These are phyloP conservation scores for Orchestes rusci DNA, from an alignment of 2,888 invertebrate species.

Conservation along the genomic window DNA sequence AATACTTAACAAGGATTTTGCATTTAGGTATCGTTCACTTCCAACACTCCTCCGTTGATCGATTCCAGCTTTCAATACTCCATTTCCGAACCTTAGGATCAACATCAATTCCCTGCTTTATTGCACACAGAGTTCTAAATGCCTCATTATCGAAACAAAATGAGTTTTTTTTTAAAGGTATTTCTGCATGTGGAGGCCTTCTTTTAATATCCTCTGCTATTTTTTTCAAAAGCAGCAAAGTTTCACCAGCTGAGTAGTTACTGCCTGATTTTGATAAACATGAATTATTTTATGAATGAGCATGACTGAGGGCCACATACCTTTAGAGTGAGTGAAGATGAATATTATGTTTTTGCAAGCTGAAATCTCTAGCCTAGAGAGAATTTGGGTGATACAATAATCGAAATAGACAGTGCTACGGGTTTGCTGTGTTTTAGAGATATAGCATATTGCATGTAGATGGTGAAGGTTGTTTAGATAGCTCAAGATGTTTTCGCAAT, in stretches of 20 bases:
- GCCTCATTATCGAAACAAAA: conserved; percentile 40
- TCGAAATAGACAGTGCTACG: conserved; percentile 35
- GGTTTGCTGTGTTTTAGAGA: conserved; percentile 35
- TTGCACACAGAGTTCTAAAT: conserved; percentile 36
- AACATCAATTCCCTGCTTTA: conserved; percentile 30
- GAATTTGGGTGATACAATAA: conserved; percentile 37
- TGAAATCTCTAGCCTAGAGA: conserved; percentile 38
- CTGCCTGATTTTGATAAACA: too few relatives aligned
- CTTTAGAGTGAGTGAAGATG: conserved; percentile 37
- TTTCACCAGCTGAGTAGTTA: conserved; percentile 18
- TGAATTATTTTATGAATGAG: too few relatives aligned
- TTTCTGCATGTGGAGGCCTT: conserved; percentile 30
- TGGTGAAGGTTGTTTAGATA: conserved; percentile 34
- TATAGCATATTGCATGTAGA: conserved; percentile 37
- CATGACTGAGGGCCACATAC: too few relatives aligned
- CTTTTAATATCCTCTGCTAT: conserved; percentile 30
- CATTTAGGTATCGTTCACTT: too few relatives aligned
- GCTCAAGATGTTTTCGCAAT: conserved; percentile 35
- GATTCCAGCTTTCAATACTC: conserved; percentile 30
- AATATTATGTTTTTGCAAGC: conserved; percentile 38
- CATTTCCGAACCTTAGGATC: conserved; percentile 12
- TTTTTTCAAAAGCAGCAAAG: conserved; percentile 30
- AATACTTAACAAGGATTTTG: too few relatives aligned
- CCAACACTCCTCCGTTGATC: conserved; percentile 30
- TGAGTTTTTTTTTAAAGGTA: conserved; percentile 33